Evolutionary conservation across 1,140 invertebrate genomes (phyloP), one percentile per base, ranked within the genome.

Genomic region (Solen grandis): DNA sequence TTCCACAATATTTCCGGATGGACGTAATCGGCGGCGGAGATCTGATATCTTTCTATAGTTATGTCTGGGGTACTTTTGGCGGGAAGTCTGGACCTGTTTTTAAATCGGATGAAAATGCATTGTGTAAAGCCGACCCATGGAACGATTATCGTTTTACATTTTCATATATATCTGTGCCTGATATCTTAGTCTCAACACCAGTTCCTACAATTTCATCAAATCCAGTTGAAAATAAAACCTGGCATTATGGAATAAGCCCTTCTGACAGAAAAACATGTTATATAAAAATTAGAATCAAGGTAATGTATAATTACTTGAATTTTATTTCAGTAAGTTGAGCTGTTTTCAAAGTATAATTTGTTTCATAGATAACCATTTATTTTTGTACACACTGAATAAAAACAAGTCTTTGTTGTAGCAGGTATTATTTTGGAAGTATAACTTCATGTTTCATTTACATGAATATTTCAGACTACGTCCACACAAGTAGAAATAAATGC

Each of bases 161-260:
- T 31, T 69, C 66, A 1, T 69, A 69, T 31, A 13, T 69, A 29
- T 41, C 38, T 22, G 54, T 69, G 50, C 66, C 66, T 13, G 66
- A 69, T 41, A 4, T 41, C 2, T 27, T 69, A 8, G 27, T 41
- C 31, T 38, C 10, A 25, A 69, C 66, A 50, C 22, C 38, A 16
- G 38, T 31, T 29, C 66, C 66, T 5, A 1, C 38, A 4, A 69
- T 50, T 13, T 4, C 5, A 2, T 4, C 22, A 27, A 27, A 46
- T 19, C 10, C 10, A 10, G 3, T 52, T 22, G 19, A 60, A 31
- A 13, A 22, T 27, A 27, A 52, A 29, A 31, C 54, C 10, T 69
- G 66, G 66, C 25, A 69, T 27, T 69, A 69, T 52, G 66, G 66
- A 46, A 14, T 52, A 50, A 36, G n/a, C 2, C 10, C 10, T n/a